Conservation (phyloP, 2,113 vertebrate species). For the Fukomys damarensis region DNA sequence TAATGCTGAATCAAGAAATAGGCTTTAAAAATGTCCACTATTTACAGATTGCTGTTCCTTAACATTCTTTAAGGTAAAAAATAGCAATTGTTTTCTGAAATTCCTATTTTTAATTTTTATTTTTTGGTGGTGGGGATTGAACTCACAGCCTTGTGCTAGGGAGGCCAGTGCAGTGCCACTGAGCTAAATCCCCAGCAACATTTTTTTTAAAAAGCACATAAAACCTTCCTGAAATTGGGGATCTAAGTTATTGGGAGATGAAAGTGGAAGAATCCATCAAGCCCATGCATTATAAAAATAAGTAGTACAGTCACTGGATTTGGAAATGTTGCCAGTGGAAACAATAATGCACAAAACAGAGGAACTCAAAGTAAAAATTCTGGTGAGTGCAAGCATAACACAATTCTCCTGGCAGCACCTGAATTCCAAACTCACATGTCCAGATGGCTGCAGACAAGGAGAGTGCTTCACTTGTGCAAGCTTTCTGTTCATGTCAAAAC, state of each 20-base stretch:
- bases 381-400: background rate
- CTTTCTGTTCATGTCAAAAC: background rate
- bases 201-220: background rate
- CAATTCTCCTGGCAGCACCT: background rate
- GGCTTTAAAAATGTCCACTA: background rate
- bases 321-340: background rate
- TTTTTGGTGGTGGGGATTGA: too few species aligned
- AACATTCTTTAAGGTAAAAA: conserved; percentile 1
- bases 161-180: too few species aligned
- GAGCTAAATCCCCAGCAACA: too few species aligned
- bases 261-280: background rate
- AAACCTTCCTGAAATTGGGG: background rate
- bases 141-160: too few species aligned
- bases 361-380: background rate
- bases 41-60: background rate
- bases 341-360: background rate
- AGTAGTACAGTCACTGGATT: background rate
- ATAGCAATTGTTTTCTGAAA: background rate
- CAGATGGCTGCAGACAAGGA: background rate
- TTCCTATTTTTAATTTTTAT: background rate
- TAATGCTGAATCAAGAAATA: background rate
- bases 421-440: background rate
- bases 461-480: background rate
- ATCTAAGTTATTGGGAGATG: background rate
- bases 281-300: background rate